These are phyloP conservation scores for Trissolcus basalis DNA, from an alignment of 1,140 invertebrate genomes.

Conservation along the genomic window DNA sequence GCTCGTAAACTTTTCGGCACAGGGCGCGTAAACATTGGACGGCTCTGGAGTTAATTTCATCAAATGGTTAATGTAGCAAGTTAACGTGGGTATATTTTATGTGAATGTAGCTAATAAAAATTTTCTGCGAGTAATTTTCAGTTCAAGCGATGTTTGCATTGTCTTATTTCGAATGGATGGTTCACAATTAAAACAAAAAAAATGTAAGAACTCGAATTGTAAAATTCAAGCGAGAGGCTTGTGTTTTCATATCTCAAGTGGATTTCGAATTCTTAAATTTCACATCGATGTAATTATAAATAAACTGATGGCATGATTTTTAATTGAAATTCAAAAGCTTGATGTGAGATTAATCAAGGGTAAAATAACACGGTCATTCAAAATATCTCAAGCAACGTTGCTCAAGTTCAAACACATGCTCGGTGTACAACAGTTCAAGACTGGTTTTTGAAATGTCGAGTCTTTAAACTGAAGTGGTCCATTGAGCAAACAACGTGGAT, in stretches of 20 bases:
- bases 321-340: neutral
- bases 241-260: no score
- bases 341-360: no score
- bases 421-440: constrained; percentile 39
- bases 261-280: no score
- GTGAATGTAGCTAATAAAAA: constrained; percentile 9
- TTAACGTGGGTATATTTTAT: constrained; percentile 15
- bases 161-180: neutral
- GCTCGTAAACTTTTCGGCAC: constrained; percentile 21
- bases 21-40: constrained; percentile 29
- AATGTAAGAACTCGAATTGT: no score
- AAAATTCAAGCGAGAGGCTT: no score
- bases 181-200: no score
- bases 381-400: constrained; percentile 26
- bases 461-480: constrained; percentile 48
- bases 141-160: neutral
- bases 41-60: constrained; percentile 21
- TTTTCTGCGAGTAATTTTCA: constrained; percentile 6
- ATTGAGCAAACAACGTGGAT: constrained; percentile 33
- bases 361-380: neutral
- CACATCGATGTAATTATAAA: no score
- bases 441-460: constrained; percentile 44
- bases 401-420: constrained; percentile 36
- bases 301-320: neutral
- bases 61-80: constrained; percentile 25